A percentile compares a stretch with the other conserved stretches of the same genome.
Evolutionary conservation across 1,140 invertebrate genomes (phyloP).

Genomic region (Halotydeus destructor): DNA sequence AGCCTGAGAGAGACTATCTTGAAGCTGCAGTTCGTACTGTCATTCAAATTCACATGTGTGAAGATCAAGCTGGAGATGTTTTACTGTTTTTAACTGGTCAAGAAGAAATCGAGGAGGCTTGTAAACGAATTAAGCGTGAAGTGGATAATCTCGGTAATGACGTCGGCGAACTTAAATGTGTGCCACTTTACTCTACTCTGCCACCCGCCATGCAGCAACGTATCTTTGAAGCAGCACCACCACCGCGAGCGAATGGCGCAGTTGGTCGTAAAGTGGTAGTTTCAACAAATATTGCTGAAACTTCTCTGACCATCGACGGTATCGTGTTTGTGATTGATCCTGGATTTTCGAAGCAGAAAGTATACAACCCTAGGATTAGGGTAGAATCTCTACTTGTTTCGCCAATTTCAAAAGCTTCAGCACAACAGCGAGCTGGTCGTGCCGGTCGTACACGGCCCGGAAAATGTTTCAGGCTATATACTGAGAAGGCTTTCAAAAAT

Average conservation of each 20-base stretch:
- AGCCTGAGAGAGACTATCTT: constrained; percentile 92
- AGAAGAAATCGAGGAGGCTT: constrained; percentile 97
- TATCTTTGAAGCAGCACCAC: constrained; percentile 88
- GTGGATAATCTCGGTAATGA: constrained; percentile 90
- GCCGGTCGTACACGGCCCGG: constrained; percentile 90
- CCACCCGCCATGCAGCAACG: constrained; percentile 92
- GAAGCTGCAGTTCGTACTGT: constrained; percentile 97
- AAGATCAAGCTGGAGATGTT: constrained; percentile 80
- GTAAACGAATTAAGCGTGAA: constrained; percentile 89
- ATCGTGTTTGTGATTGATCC: constrained; percentile 99
- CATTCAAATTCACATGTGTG: constrained; percentile 97
- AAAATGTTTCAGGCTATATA: constrained; percentile 95
- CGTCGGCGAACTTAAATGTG: constrained; percentile 91
- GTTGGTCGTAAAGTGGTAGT: constrained; percentile 89
- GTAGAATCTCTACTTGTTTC: constrained; percentile 94
- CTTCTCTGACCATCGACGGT: constrained; percentile 95
- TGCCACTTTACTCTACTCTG: constrained; percentile 92
- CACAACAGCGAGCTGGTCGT: constrained; percentile 89
- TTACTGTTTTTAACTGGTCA: constrained; percentile 84
- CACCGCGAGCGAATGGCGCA: constrained; percentile 74
- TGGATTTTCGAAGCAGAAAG: constrained; percentile 99
- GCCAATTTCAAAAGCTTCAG: constrained; percentile 97
- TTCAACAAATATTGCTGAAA: constrained; percentile 98
- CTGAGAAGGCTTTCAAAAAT: constrained; percentile 92
- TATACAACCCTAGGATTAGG: constrained; percentile 88